Evolutionary conservation across 2,113 vertebrate species (phyloP), one percentile per base, ranked within the genome.

Genomic region (Petroica traversi): DNA sequence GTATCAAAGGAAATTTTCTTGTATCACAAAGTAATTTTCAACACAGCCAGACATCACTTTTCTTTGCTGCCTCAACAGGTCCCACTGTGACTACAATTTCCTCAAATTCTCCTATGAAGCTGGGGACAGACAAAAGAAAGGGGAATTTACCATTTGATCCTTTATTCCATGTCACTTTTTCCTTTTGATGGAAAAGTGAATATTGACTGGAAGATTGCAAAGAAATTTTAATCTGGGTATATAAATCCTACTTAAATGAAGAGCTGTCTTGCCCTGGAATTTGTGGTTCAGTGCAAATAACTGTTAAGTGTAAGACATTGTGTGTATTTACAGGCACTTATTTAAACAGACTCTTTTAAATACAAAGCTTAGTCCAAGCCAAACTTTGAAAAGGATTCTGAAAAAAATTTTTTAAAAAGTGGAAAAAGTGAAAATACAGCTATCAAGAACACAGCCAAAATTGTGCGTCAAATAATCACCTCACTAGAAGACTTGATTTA

Each of bases 201-300:
- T 88, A 40, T 63, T 78, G 34, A 43, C 40, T 89, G 61, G 20
- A 51, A 93, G 15, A 25, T 74, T 40, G 25, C 34, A 81, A 93
- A 84, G 61, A 55, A 57, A 67, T 81, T 63, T 78, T 18, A 34
- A 48, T 57, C 19, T 67, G 36, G 19, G 31, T 48, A 29, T 38
- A 61, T 20, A 23, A 33, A 38, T 82, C 29, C 19, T 76, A 23
- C 31, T 74, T 85, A 28, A 79, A 63, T 11, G 31, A 74, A 77
- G 52, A 77, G 12, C 14, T 43, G 24, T 57, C 34, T 87, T 58
- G 28, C 25, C 59, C 19, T 73, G 62, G 18, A 78, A 82, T 54
- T 48, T 69, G 36, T 59, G 49, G 14, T 41, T 79, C 40, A 25
- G 5, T 59, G 45, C 8, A 38, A 78, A 52, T 45, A 82, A 28